These are phyloP conservation scores for Gobionotothen gibberifrons DNA, from an alignment of 2,797 vertebrate genomes.

Conservation along the genomic window DNA sequence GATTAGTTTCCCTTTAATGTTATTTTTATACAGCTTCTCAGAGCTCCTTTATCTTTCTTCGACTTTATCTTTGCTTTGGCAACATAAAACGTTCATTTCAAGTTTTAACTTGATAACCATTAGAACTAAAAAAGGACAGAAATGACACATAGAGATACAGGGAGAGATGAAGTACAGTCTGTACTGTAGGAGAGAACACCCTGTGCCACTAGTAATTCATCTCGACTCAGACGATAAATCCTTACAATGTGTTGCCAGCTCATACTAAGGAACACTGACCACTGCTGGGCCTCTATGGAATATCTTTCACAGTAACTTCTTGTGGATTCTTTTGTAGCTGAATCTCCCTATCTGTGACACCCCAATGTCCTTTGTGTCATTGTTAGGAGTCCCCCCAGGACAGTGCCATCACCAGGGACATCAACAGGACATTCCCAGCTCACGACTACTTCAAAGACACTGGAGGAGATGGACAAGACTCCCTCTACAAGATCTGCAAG, in stretches of 20 bases:
- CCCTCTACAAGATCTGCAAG: slow-evolving; percentile 99
- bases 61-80: background rate
- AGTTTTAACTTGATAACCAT: slow-evolving; percentile 8
- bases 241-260: slow-evolving; percentile 15
- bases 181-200: slow-evolving; percentile 57
- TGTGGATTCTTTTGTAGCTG: background rate
- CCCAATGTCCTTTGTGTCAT: slow-evolving; percentile 21
- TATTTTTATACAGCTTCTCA: background rate
- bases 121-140: background rate
- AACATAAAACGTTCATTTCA: background rate
- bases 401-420: slow-evolving; percentile 98
- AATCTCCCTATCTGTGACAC: background rate
- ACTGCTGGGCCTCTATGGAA: slow-evolving; percentile 39
- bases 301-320: background rate
- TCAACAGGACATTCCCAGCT: slow-evolving; percentile 98
- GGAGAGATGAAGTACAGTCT: slow-evolving; percentile 28
- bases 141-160: slow-evolving; percentile 4
- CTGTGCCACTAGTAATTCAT: slow-evolving; percentile 50
- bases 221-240: slow-evolving; percentile 24
- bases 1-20: background rate
- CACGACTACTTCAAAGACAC: slow-evolving; percentile 99
- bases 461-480: slow-evolving; percentile 98
- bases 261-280: slow-evolving; percentile 43
- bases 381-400: slow-evolving; percentile 96
- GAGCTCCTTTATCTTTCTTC: background rate